Conservation (phyloP, 2,113 vertebrate genomes). For the Labeo rohita region DNA sequence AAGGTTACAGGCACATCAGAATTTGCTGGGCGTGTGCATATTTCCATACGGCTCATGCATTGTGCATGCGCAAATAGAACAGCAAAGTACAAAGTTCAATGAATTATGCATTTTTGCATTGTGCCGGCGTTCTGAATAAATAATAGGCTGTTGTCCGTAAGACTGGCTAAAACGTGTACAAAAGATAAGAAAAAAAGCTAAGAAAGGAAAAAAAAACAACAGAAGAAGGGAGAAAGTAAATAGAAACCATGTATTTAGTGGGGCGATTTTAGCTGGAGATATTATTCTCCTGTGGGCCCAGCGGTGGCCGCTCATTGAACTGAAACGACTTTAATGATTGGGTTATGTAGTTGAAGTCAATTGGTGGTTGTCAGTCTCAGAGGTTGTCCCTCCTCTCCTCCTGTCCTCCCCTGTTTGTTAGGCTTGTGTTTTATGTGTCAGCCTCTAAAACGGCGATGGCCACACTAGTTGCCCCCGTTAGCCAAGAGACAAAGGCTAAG, state of each 20-base stretch:
- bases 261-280: constrained; percentile 64
- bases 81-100: constrained; percentile 68
- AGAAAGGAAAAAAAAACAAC: constrained; percentile 51
- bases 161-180: constrained; percentile 61
- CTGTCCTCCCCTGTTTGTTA: constrained; percentile 61
- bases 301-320: constrained; percentile 74
- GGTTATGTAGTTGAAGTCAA: constrained; percentile 75
- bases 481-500: constrained; percentile 38
- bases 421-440: constrained; percentile 61
- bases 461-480: constrained; percentile 50
- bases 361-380: constrained; percentile 79
- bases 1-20: constrained; percentile 63
- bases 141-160: constrained; percentile 72
- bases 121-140: constrained; percentile 78
- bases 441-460: constrained; percentile 65
- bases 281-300: constrained; percentile 72
- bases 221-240: constrained; percentile 55
- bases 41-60: constrained; percentile 77
- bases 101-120: constrained; percentile 80
- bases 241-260: constrained; percentile 55
- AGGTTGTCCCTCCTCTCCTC: constrained; percentile 62
- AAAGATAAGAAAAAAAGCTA: constrained; percentile 63
- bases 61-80: constrained; percentile 69
- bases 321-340: constrained; percentile 79
- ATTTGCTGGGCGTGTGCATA: constrained; percentile 71